Evolutionary conservation across 1,140 invertebrate genomes (phyloP), one percentile per base, ranked within the genome.

Genomic region (Nasonia vitripennis): DNA sequence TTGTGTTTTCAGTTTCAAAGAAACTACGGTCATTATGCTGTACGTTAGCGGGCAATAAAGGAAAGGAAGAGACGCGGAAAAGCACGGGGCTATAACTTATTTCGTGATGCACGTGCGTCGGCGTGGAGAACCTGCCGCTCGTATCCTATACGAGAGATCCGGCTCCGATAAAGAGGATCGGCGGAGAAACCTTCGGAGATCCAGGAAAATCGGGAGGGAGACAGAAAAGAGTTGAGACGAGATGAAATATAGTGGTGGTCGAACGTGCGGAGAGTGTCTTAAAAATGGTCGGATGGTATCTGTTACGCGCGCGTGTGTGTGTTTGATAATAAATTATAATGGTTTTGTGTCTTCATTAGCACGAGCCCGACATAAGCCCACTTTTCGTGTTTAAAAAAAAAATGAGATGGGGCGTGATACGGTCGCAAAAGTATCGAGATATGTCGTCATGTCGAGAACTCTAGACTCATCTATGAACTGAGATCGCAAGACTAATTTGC

Each of bases 91-190:
- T 81, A 86, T 84, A 83, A 87, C 51, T 55, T 55, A 85, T 74
- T 74, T 34, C 34, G 73, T 45, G 86, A 88, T 79, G 86, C 87
- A 84, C 83, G 89, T 89, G 89, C 89, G 88, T 89, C 87, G 89
- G 89, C 87, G 89, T 86, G 48, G 71, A 27, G 71, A 81, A 79
- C 11, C 20, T 31, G 73, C 34, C 41, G 41, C 41, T 45, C 41
- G 9, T 45, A 45, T 31, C 27, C 12, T 27, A 71, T 31, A 34
- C 70, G 17, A 45, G 73, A 45, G 73, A 75, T 75, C 5, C 37
- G 14, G 17, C 73, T 45, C 37, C 73, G 73, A 75, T 75, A 75
- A 75, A 75, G 41, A 41, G 73, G 73, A 37, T 75, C 37, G 73
- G n/a, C 73, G 7, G 17, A 27, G 11, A 17, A 27, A 34, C 23